Base-by-base conservation (phyloP, 2,797 vertebrate species). In the Hoplostethus atlanticus region DNA sequence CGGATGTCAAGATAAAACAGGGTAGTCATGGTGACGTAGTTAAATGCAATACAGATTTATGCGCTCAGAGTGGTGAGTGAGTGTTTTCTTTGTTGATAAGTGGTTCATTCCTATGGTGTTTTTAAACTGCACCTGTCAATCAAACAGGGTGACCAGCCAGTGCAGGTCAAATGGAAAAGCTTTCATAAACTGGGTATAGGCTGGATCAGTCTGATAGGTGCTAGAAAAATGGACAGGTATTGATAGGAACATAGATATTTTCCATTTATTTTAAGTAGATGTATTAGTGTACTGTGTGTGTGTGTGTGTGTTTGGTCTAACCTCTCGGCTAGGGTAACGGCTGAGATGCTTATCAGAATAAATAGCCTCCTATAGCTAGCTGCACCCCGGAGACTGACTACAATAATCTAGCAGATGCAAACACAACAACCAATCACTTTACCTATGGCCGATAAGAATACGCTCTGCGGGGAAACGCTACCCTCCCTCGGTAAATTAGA, bases 381-480 rank as follows among this genome's bases (percentile, higher is more conserved):
- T 40, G 17, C 25, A 47, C 70, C n/a, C 58, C 38, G 30, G 51
- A 71, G 75, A 57, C 67, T 56, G 50, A 50, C 64, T 50, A 69
- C 73, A 73, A 62, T 55, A 30, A 55, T 64, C 71, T 38, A 54
- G 52, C 55, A 44, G 52, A 78, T 75, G 66, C 69, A 75, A 70
- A 80, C 80, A 47, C 55, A 60, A 8, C 8, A 66, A 46, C 55
- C 10, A 6, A 54, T 58, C 31, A 51, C 34, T 66, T 61, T 53
- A 53, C 60, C 3, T 60, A 11, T 47, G 50, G 57, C 50, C 65
- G 42, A 75, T 84, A 60, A 60, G 34, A 64, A 46, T 8, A n/a
- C 30, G n/a, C 6, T 7, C 12, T 59, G 36, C 38, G 34, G 4
- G n/a, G 17, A 13, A 52, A 17, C 44, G 6, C 51, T 54, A 57